Percentiles rank a stretch among this genome's conserved stretches.
Conservation (phyloP, 1,140 invertebrate genomes). For the Trinorchestia longiramus region DNA sequence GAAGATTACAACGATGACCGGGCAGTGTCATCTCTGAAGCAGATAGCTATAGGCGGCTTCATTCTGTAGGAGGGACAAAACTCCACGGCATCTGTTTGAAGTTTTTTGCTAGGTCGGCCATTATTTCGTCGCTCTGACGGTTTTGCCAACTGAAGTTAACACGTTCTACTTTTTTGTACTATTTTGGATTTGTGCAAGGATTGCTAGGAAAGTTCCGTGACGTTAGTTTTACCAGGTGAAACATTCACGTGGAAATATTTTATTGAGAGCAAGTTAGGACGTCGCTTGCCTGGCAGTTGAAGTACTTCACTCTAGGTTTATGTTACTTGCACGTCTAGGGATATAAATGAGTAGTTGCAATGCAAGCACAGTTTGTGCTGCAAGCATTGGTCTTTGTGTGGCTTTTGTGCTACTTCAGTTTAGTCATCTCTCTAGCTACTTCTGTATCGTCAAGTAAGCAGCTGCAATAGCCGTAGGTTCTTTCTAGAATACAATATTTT, state of each 20-base stretch:
- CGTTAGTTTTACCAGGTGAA: not conserved
- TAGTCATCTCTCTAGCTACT: not conserved
- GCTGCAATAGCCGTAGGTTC: not conserved
- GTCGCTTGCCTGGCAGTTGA: too few species aligned
- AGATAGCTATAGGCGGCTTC: not conserved
- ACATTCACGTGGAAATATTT: not conserved
- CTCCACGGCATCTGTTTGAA: not conserved
- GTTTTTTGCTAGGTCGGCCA: not conserved
- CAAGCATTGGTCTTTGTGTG: not conserved
- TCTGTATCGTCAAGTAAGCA: not conserved
- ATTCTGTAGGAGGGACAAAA: not conserved
- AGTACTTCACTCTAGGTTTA: too few species aligned
- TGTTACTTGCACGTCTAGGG: not conserved
- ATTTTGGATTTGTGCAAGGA: not conserved
- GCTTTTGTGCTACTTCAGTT: not conserved
- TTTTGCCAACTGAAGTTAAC: not conserved
- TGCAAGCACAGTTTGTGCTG: not conserved
- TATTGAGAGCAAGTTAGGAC: too few species aligned
- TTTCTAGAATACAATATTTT: not conserved
- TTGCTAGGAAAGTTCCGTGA: not conserved
- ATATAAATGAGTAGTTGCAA: not conserved
- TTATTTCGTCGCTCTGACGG: not conserved
- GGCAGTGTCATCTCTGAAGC: not conserved
- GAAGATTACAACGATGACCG: not conserved
- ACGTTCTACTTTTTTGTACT: not conserved